Base-by-base conservation (phyloP, 2,113 vertebrate species). In the Lethenteron camtschaticum region DNA sequence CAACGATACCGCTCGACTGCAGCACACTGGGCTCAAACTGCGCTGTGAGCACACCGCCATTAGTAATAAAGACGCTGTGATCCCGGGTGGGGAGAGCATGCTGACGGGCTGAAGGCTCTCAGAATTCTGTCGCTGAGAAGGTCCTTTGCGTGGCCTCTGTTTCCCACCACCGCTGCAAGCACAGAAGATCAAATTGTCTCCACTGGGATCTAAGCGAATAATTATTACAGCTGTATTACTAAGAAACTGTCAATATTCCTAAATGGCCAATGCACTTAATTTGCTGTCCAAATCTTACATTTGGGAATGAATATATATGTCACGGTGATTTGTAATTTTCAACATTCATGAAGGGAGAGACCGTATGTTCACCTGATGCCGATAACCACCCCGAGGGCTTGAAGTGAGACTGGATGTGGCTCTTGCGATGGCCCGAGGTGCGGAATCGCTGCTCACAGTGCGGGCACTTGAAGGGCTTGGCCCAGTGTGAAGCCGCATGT, bases 401-500 rank as follows among this genome's bases (percentile, higher is more conserved):
- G 72, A 88, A 87, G 71, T 99, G 94, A 70, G 85, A 86, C 73
- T 95, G 92, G 79, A 99, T 94, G 77, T 99, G 94, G 1, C 91
- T 96, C 83, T 99, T 99, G 70, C 94, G 85, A 58, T 95, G 88
- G 8, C 94, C 94, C 0, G 94, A 99, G 0, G 94, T 99, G 6
- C 94, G 87, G 79, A 99, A 99, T 70, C 92, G 87, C 20, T 92
- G 80, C 9, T 99, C 94, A 7, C 94, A 99, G 77, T 89, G 86
- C 0, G 94, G 92, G 69, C 94, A 99, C 72, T 99, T 97, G 79
- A 99, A 99, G 8, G 94, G 94, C 75, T 97, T 99, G 71, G 94
- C 95, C 72, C 94, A 0, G 94, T 99, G 75, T 99, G 94, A 68
- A 99, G 77, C 1, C 94, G 88, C 94, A 99, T 99, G 78, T 99